Evolutionary conservation across 1,140 invertebrate species (phyloP).

Genomic region (Atopsyche davidsoni): DNA sequence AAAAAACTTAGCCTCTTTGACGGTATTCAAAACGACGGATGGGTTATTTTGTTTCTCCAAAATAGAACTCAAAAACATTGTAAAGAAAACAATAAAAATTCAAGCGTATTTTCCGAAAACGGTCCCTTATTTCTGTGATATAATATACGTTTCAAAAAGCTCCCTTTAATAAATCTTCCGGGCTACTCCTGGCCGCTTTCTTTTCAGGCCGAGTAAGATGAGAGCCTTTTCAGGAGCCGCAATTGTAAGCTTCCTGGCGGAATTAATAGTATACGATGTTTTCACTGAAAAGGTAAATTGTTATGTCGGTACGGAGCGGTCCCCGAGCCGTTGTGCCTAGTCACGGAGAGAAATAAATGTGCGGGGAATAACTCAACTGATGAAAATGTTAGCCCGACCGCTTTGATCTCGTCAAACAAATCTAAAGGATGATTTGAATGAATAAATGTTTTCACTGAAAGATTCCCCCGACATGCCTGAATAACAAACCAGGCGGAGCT

Average conservation of each 20-base stretch:
- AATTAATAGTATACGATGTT: constrained; percentile 32
- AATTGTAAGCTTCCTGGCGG: constrained; percentile 32
- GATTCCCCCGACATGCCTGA: constrained; percentile 6
- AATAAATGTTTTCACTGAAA: constrained; percentile 10
- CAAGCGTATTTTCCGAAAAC: no score
- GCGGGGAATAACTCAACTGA: constrained; percentile 27
- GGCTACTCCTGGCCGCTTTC: constrained; percentile 13
- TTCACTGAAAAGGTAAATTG: constrained; percentile 32
- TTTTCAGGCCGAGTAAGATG: constrained; percentile 15
- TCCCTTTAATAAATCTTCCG: no score
- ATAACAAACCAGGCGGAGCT: no score
- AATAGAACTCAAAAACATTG: no score
- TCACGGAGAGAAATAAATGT: constrained; percentile 24
- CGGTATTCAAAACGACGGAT: no score
- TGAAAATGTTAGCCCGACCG: constrained; percentile 20
- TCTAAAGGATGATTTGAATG: constrained; percentile 13
- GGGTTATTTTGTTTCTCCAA: no score
- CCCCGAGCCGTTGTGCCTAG: constrained; percentile 5
- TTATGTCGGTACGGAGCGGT: constrained; percentile 27
- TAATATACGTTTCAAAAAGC: no score
- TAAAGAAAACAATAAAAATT: no score
- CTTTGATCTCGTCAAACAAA: constrained; percentile 27
- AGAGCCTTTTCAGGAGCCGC: constrained; percentile 28
- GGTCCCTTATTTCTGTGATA: no score
- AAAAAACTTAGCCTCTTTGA: no score